Evolutionary conservation across 2,888 invertebrate genomes (phyloP).

Genomic region (Orthosia incerta): DNA sequence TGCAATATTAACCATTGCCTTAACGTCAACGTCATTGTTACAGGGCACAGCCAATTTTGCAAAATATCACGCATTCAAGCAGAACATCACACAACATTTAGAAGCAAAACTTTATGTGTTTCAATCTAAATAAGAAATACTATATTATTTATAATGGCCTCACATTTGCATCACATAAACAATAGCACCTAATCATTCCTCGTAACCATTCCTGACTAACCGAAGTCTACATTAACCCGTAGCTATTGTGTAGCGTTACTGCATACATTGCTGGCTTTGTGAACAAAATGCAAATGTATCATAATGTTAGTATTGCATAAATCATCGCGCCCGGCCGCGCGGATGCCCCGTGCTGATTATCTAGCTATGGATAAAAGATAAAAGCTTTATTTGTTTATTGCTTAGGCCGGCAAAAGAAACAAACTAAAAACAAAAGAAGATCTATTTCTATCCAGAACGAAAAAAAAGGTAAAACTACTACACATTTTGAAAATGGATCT

Average conservation of each 20-base stretch:
- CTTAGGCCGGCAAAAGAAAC: constrained; percentile 16
- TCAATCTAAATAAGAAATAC: constrained; percentile 64
- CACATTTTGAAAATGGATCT: background rate
- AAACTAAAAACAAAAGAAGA: constrained; percentile 2
- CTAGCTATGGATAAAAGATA: constrained; percentile 78
- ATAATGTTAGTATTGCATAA: constrained; percentile 79
- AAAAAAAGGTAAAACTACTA: background rate
- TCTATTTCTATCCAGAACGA: background rate
- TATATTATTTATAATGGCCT: constrained; percentile 64
- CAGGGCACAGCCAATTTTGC: background rate
- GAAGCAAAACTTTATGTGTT: constrained; percentile 45
- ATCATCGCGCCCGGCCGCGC: constrained; percentile 75
- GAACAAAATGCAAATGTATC: constrained; percentile 84
- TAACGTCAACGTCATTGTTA: background rate
- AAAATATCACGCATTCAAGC: constrained; percentile 12
- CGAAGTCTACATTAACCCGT: constrained; percentile 69
- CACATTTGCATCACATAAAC: constrained; percentile 68
- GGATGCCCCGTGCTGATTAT: constrained; percentile 80
- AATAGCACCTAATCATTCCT: constrained; percentile 70
- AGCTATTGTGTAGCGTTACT: constrained; percentile 68
- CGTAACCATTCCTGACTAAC: constrained; percentile 67
- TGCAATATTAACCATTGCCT: background rate
- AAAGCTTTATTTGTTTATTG: constrained; percentile 74
- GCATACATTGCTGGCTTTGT: constrained; percentile 73
- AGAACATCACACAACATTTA: constrained; percentile 16